Conservation (phyloP, 2,113 vertebrate genomes). For the Heterocephalus glaber region DNA sequence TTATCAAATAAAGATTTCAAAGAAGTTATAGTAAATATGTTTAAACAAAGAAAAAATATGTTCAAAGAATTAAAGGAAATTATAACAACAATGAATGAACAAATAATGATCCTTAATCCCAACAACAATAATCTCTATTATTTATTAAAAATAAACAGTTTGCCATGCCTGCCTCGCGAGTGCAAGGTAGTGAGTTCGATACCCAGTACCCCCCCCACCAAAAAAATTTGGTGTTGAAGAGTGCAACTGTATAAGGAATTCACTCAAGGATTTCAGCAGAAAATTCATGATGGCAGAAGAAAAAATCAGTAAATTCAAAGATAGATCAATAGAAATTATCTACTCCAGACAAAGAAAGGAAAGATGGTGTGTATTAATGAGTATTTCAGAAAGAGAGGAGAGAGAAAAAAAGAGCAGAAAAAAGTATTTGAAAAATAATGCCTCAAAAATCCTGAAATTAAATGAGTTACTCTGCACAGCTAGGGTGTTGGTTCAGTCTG, state of each 20-base stretch:
- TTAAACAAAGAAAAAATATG: neutral
- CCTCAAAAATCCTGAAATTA: neutral
- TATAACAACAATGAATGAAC: neutral
- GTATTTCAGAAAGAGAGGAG: neutral
- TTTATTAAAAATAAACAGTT: neutral
- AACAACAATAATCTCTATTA: no score
- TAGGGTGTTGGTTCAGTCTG: neutral
- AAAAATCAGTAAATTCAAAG: neutral
- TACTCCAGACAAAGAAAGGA: neutral
- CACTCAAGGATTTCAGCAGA: neutral
- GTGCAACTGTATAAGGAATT: neutral
- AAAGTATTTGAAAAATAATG: neutral
- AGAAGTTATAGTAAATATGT: neutral
- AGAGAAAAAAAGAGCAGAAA: neutral
- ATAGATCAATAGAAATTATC: neutral
- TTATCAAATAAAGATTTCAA: neutral
- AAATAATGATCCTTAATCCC: neutral
- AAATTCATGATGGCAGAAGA: neutral
- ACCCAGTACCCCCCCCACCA: no score
- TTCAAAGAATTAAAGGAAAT: neutral
- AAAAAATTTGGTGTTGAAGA: neutral
- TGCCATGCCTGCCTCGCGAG: no score
- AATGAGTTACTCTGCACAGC: neutral
- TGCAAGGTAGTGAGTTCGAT: no score
- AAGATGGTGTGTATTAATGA: neutral